Evolutionary conservation across 2,888 invertebrate genomes (phyloP), one percentile per base, ranked within the genome.

Genomic region (Brenthis ino): DNA sequence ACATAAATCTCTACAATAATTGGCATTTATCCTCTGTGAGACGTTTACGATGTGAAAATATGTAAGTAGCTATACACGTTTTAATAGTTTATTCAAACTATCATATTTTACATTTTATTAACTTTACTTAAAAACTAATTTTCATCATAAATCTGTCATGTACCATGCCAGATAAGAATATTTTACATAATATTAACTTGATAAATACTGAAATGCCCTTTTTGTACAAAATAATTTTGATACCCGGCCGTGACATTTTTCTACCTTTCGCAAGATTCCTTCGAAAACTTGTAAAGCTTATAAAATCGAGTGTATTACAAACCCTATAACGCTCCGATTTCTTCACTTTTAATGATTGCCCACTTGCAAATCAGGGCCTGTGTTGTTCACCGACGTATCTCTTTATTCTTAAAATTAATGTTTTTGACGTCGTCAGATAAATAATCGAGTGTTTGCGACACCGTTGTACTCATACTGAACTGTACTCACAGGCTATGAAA

Each of bases 161-260:
- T 65, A 69, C 53, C 53, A 61, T 65, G n/a, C n/a, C 43, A 63
- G 60, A 56, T 65, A 69, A 65, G 50, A 60, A 63, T 63, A 57
- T 64, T 64, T 58, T 58, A 64, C 55, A 50, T 57, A 54, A 68
- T 68, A 69, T 68, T 55, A 66, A 60, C 53, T 72, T 72, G 51
- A 60, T 73, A 60, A 57, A 77, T 71, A 76, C 50, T 56, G 63
- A 82, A 84, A 80, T 79, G 84, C 84, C 85, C 85, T 86, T 86
- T 85, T 78, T 76, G 75, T 75, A 78, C 80, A 53, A 80, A 82
- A 81, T 82, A 80, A 81, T 79, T 84, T 80, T 83, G 82, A 83
- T 83, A 82, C 75, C 79, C 78, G 88, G 73, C 91, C 91, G 75
- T 92, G 91, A 90, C 90, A 88, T 91, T 89, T 87, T 77, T 79